A percentile compares a stretch with the other conserved stretches of the same genome.
Evolutionary conservation across 1,140 invertebrate species (phyloP).

Genomic region (Mamestra configurata): DNA sequence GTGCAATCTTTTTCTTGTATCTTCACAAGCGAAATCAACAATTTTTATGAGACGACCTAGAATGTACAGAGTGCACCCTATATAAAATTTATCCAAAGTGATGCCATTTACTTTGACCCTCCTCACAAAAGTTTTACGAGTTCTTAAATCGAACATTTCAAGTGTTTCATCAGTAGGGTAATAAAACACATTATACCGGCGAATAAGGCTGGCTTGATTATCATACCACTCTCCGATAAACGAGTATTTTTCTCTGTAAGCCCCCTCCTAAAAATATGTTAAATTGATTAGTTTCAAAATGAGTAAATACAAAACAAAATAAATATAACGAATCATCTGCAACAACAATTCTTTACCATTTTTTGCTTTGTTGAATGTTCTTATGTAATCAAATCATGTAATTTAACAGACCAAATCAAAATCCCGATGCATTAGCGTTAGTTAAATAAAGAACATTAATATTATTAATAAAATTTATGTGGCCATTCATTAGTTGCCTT

Average conservation of each 20-base stretch:
- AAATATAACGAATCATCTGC: neutral
- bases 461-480: no score
- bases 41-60: constrained; percentile 93
- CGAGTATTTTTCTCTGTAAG: constrained; percentile 82
- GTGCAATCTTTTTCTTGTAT: constrained; percentile 89
- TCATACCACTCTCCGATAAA: constrained; percentile 96
- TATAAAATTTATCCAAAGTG: constrained; percentile 91
- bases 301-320: neutral
- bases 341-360: neutral
- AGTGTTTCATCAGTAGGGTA: constrained; percentile 92
- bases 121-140: constrained; percentile 92
- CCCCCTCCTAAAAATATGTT: constrained; percentile 73
- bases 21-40: constrained; percentile 92
- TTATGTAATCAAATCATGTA: no score
- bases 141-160: constrained; percentile 94
- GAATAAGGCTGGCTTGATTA: constrained; percentile 90
- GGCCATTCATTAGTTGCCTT: no score
- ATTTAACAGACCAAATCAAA: no score
- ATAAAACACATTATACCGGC: constrained; percentile 93
- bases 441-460: no score
- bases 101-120: constrained; percentile 92
- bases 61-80: constrained; percentile 93
- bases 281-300: neutral
- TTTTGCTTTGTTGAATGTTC: neutral
- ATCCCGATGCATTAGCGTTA: no score